Conservation (phyloP, 2,113 vertebrate species). For the Tenebrosternarchus preto region DNA sequence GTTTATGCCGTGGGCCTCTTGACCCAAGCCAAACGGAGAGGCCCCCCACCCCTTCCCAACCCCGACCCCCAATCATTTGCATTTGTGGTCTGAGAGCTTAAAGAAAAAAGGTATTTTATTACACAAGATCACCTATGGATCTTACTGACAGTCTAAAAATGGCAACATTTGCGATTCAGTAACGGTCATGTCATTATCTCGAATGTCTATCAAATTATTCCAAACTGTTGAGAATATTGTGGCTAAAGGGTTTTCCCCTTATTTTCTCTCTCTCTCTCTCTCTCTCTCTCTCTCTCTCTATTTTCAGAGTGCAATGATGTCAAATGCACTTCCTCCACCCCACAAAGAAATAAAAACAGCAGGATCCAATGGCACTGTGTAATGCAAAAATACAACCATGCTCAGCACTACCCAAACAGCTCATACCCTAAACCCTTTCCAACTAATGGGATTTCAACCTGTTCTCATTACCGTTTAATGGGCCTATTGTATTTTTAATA, state of each 20-base stretch:
- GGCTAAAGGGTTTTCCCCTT: too few species aligned
- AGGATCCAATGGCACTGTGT: background rate
- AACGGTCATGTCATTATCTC: too few species aligned
- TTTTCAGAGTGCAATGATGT: background rate
- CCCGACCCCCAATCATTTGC: background rate
- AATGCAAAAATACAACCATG: background rate
- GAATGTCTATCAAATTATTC: too few species aligned
- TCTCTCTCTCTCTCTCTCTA: background rate
- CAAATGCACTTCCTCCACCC: background rate
- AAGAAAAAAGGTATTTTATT: too few species aligned
- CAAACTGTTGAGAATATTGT: too few species aligned
- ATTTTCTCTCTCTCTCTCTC: background rate
- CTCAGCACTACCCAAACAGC: slow-evolving; percentile 7
- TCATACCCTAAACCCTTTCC: background rate
- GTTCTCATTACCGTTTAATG: slow-evolving; percentile 2
- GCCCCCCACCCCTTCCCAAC: too few species aligned
- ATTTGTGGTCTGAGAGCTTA: background rate
- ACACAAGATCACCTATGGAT: too few species aligned
- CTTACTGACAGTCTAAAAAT: too few species aligned
- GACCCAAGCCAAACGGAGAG: background rate
- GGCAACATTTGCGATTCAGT: too few species aligned
- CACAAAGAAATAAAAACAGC: slow-evolving; percentile 10
- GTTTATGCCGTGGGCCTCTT: slow-evolving; percentile 8
- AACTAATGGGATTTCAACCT: slow-evolving; percentile 7
- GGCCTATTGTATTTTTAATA: slow-evolving; percentile 8